These are phyloP conservation scores for Drosophila pandora DNA, from an alignment of 1,140 invertebrate species.

Conservation along the genomic window DNA sequence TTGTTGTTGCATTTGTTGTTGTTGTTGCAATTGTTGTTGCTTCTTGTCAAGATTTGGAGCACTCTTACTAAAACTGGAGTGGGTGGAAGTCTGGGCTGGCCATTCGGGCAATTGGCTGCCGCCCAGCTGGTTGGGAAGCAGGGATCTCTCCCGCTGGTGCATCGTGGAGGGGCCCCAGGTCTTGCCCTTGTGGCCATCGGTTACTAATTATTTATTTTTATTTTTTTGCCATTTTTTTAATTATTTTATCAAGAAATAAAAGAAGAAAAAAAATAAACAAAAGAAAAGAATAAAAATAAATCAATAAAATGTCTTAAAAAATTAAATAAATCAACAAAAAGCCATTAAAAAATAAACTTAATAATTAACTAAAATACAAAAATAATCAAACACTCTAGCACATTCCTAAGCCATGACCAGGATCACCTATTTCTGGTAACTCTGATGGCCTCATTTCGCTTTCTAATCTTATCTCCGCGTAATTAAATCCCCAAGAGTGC, in stretches of 20 bases:
- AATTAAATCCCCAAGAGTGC: neutral
- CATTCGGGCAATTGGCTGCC: constrained; percentile 77
- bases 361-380: neutral
- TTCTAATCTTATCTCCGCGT: constrained; percentile 24
- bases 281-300: neutral
- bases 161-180: constrained; percentile 97
- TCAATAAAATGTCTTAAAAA: neutral
- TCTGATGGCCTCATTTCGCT: neutral
- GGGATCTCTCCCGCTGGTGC: constrained; percentile 94
- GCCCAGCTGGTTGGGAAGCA: constrained; percentile 85
- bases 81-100: constrained; percentile 81
- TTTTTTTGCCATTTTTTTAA: neutral
- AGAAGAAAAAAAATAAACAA: constrained; percentile 7
- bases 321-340: no score
- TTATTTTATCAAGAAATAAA: constrained; percentile 3
- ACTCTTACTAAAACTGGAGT: constrained; percentile 85
- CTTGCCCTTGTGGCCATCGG: constrained; percentile 97
- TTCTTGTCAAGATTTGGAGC: constrained; percentile 93
- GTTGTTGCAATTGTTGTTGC: constrained; percentile 38
- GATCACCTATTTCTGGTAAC: neutral
- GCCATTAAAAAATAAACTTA: neutral
- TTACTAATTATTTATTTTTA: constrained; percentile 84
- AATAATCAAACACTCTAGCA: neutral
- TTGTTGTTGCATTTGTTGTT: constrained; percentile 21
- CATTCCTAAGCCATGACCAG: neutral